A percentile compares a stretch with the other conserved stretches of the same genome.
phyloP scores from a whole-genome alignment of 2,797 vertebrate species.

The Liparis tanakae region DNA sequence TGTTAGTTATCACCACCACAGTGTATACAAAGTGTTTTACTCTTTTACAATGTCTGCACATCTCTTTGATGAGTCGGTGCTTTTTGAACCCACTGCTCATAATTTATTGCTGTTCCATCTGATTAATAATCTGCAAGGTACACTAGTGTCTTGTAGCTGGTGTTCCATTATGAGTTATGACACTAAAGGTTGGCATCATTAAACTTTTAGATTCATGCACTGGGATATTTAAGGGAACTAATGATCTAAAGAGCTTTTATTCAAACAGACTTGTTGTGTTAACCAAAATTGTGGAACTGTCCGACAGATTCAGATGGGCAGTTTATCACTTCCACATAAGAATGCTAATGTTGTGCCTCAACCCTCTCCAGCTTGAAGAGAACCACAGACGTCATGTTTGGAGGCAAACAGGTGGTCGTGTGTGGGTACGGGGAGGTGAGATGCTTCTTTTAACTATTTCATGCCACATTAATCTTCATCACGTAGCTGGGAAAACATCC shows the following conservation, averaged over 20 bases:
- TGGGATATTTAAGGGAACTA: background rate
- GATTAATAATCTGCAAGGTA: conserved; percentile 42
- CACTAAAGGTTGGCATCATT: background rate
- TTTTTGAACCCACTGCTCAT: conserved; percentile 6
- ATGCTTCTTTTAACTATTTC: conserved; percentile 19
- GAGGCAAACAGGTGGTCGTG: conserved; percentile 95
- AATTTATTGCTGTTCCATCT: conserved; percentile 15
- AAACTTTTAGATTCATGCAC: conserved; percentile 6
- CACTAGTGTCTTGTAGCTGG: conserved; percentile 14
- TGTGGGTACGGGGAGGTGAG: conserved; percentile 97
- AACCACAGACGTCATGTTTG: conserved; percentile 98
- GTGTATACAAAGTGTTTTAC: conserved; percentile 12
- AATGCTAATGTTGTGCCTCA: conserved; percentile 39
- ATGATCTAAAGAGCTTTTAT: background rate
- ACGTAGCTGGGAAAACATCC: conserved; percentile 5
- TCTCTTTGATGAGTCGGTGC: background rate
- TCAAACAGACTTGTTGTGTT: background rate
- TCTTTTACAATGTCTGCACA: conserved; percentile 28
- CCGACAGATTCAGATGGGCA: background rate
- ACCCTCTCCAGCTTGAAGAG: conserved; percentile 88
- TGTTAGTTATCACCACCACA: conserved; percentile 42
- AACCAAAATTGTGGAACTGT: background rate
- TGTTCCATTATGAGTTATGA: conserved; percentile 12
- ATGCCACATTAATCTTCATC: background rate
- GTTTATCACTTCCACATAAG: conserved; percentile 26